Evolutionary conservation across 2,888 invertebrate genomes (phyloP), one percentile per base, ranked within the genome.

Genomic region (Cinara cedri): DNA sequence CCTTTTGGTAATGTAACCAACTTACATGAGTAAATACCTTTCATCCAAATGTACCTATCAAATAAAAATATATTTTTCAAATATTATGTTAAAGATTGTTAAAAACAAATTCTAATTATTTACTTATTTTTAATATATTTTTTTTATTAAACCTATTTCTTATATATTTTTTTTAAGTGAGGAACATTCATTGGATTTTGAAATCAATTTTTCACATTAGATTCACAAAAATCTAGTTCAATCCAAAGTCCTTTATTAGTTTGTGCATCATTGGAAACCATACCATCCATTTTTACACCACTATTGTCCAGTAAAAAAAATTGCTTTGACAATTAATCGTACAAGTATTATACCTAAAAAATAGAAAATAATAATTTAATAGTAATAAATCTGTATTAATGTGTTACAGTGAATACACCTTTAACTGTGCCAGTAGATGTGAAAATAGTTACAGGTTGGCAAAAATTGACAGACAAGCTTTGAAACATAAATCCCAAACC

Each of bases 101-200:
- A 24, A n/a, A 55, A 10, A 24, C 8, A 51, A 51, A 54, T 24
- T 26, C 6, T 71, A 71, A 68, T 46, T 68, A 46, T 68, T 44
- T 42, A 68, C n/a, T 51, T 34, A 72, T 44, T 19, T 57, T 54
- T 57, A 72, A 72, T 26, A 13, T 14, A 34, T 3, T 55, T 34
- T 57, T 21, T 24, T 55, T 57, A 49, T 57, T 26, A 26, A 72
- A 16, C 46, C 60, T 57, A 10, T 55, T 72, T n/a, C 74, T 46
- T 46, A 74, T 10, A 63, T 63, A n/a, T 63, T 24, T 74, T 74
- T 2, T 62, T 62, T n/a, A 74, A 49, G n/a, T 74, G 74, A 19
- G 74, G 55, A 55, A 74, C 42, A 44, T 74, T 21, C 21, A 55
- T 55, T 55, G 55, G 21, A 63, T 74, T 62, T 42, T 34, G 24